These are phyloP conservation scores for Oenanthe oenanthe DNA, from an alignment of 2,113 vertebrate species.

Conservation along the genomic window DNA sequence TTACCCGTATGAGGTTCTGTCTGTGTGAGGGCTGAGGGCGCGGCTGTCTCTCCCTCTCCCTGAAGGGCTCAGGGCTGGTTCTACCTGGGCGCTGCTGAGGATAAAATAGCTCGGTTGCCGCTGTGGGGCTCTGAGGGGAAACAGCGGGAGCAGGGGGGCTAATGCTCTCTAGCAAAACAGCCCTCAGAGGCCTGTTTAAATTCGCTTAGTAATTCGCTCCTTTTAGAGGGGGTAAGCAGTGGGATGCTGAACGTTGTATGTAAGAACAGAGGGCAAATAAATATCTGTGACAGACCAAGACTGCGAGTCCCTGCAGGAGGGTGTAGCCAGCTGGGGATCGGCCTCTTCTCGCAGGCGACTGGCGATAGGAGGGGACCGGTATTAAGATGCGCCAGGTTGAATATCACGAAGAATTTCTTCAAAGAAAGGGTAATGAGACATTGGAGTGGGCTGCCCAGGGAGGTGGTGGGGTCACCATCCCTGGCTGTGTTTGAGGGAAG, in stretches of 20 bases:
- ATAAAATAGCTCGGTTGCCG: too few species aligned
- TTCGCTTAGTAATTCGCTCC: background rate
- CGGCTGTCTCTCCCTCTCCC: too few species aligned
- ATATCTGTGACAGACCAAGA: background rate
- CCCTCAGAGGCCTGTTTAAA: background rate
- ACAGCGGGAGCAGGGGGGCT: fast-evolving
- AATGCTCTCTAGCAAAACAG: fast-evolving
- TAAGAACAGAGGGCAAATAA: too few species aligned
- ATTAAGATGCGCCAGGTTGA: background rate
- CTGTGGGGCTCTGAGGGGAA: too few species aligned
- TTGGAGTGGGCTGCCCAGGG: background rate
- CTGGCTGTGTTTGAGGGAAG: background rate
- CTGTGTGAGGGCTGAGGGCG: background rate
- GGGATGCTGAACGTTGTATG: background rate
- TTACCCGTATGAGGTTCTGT: too few species aligned
- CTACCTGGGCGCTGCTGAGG: background rate
- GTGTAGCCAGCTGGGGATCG: background rate
- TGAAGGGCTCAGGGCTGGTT: fast-evolving
- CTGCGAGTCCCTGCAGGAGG: background rate
- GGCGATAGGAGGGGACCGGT: background rate
- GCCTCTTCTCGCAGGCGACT: background rate
- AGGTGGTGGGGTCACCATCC: background rate
- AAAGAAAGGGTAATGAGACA: background rate
- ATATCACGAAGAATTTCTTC: background rate
- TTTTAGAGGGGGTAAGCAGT: background rate